Evolutionary conservation across 2,888 invertebrate genomes (phyloP), one percentile per base, ranked within the genome.

Genomic region (Pseudococcus viburni): DNA sequence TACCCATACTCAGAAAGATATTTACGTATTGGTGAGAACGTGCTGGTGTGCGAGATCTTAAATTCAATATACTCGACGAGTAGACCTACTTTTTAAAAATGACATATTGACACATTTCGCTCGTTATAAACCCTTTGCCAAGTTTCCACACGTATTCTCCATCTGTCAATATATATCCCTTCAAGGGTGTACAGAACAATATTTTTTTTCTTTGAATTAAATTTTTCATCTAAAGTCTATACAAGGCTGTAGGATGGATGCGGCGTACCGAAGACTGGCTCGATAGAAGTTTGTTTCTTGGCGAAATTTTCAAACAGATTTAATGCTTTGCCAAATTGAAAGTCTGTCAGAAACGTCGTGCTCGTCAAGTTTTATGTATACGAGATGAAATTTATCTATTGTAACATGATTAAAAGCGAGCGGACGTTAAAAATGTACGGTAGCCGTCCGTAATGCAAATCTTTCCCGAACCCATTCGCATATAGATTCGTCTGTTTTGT

Each of bases 81-180:
- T 83, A 83, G 80, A 83, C 80, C 80, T 83, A 83, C 80, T 83
- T 46, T 83, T 83, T 83, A 46, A 83, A 83, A 83, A 83, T 83
- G 80, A 83, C 80, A 83, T 83, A 83, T 83, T 83, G 80, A 83
- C 80, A 83, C 80, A 83, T 83, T 83, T 83, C 80, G 42, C 80
- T 46, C 80, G 39, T 83, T 83, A 83, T 83, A 83, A 83, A 83
- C 42, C 80, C 46, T 83, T 83, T 83, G 80, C 42, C 80, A 83
- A 83, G 80, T 83, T 83, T 83, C 19, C 17, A 83, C 80, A 83
- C 80, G 80, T 83, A 83, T 83, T 83, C 80, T 83, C 80, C 80
- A 83, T 83, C 80, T 83, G 80, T 83, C 80, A 83, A 83, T 83
- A 83, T 46, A 39, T 83, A 83, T 83, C 80, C 42, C 80, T 73